These are phyloP conservation scores for Neodiprion fabricii DNA, from an alignment of 1,140 invertebrate species.

Conservation along the genomic window DNA sequence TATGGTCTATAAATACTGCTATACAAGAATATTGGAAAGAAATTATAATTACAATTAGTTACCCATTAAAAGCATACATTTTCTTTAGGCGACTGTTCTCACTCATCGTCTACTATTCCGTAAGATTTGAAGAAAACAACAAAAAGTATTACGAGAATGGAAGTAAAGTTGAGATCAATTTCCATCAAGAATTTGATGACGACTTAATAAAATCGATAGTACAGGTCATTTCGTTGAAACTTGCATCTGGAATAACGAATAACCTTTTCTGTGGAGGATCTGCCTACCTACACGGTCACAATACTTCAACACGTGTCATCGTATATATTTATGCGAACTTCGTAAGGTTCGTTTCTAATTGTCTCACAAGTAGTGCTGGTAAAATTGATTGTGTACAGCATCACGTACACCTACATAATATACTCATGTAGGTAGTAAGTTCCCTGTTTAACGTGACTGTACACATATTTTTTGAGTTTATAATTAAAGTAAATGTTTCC, in stretches of 20 bases:
- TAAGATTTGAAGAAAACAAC: neutral
- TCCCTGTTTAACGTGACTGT: too few relatives aligned
- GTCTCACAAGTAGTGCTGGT: too few relatives aligned
- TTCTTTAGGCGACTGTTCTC: neutral
- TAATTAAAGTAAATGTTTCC: neutral
- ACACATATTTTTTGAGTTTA: too few relatives aligned
- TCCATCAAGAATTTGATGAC: neutral
- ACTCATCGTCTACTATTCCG: neutral
- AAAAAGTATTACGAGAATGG: neutral
- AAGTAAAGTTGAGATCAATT: neutral
- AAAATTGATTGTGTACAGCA: neutral
- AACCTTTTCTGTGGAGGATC: too few relatives aligned
- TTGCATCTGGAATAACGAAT: too few relatives aligned
- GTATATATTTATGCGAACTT: neutral
- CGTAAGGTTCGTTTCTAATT: neutral
- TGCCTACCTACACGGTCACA: too few relatives aligned
- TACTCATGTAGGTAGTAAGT: too few relatives aligned
- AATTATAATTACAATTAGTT: neutral
- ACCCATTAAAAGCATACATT: neutral
- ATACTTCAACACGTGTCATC: too few relatives aligned
- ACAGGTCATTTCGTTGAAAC: too few relatives aligned
- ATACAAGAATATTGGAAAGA: neutral
- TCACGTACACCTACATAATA: neutral
- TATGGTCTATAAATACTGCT: neutral
- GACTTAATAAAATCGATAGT: neutral